phyloP scores from a whole-genome alignment of 2,113 vertebrate species.

The Halcyon senegalensis region DNA sequence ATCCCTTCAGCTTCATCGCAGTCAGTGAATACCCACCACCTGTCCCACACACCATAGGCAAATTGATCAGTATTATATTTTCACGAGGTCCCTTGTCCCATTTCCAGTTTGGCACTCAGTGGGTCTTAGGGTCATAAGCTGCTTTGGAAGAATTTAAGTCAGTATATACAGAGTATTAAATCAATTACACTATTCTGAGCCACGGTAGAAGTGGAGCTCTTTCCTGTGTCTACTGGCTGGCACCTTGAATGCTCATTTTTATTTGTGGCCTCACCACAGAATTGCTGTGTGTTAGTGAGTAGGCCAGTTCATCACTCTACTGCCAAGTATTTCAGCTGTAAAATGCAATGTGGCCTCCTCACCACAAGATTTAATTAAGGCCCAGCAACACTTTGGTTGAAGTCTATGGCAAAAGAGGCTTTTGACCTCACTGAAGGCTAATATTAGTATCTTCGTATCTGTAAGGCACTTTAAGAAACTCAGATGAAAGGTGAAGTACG shows the following conservation, averaged over 20 bases:
- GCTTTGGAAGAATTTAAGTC: neutral
- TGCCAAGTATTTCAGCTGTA: neutral
- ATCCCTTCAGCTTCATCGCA: neutral
- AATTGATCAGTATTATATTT: neutral
- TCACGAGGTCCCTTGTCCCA: neutral
- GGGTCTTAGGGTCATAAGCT: neutral
- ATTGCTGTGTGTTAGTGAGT: neutral
- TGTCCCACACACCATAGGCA: fast-evolving
- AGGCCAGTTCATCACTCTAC: neutral
- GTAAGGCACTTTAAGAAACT: neutral
- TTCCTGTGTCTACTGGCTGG: neutral
- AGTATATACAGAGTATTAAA: neutral
- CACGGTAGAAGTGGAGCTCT: neutral
- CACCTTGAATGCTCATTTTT: neutral
- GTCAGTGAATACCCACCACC: neutral
- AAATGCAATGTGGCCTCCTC: neutral
- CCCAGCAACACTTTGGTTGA: neutral
- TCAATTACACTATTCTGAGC: neutral
- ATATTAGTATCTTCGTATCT: neutral
- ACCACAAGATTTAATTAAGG: neutral
- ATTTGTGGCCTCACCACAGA: constrained; percentile 16
- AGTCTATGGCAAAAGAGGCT: neutral
- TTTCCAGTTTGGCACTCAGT: neutral
- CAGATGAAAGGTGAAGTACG: neutral
- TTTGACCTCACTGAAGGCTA: neutral